Evolutionary conservation across 2,797 vertebrate genomes (phyloP).

Genomic region (Amazona finschi): DNA sequence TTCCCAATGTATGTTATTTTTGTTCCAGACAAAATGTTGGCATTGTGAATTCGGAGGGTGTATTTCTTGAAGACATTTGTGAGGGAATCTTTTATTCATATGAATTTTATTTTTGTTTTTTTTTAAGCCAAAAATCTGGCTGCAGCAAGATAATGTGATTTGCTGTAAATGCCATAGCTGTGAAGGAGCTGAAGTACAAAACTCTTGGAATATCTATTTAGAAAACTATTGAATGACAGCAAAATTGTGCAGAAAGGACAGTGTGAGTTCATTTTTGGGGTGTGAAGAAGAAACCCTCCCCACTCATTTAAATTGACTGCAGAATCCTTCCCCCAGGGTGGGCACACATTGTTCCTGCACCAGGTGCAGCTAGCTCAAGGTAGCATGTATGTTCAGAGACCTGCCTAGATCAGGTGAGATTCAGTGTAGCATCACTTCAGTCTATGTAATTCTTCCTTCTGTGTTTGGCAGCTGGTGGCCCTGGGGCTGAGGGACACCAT

Average conservation of each 20-base stretch:
- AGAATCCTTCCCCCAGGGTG: accelerated
- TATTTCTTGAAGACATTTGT: constrained; percentile 27
- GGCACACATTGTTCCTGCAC: not conserved
- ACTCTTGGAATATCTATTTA: not conserved
- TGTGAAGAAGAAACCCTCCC: not conserved
- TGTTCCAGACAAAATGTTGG: constrained; percentile 6
- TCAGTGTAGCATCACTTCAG: not conserved
- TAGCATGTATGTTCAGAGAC: not conserved
- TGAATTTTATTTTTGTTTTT: not conserved
- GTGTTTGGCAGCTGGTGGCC: accelerated
- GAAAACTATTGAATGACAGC: not conserved
- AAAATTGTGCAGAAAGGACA: not conserved
- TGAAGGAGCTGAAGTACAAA: constrained; percentile 21
- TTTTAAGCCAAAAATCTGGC: constrained; percentile 39
- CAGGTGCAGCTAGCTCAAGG: not conserved
- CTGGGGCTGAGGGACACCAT: not conserved
- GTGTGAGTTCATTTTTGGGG: not conserved
- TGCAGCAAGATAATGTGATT: constrained; percentile 27
- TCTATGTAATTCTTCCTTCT: not conserved
- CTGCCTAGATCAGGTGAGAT: not conserved
- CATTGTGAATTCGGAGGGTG: not conserved
- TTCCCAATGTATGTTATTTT: not conserved
- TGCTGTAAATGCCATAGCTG: constrained; percentile 17
- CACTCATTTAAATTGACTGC: not conserved
- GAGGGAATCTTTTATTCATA: constrained; percentile 54